Evolutionary conservation across 2,797 vertebrate species (phyloP).

Genomic region (Heteromormyrus szaboi): DNA sequence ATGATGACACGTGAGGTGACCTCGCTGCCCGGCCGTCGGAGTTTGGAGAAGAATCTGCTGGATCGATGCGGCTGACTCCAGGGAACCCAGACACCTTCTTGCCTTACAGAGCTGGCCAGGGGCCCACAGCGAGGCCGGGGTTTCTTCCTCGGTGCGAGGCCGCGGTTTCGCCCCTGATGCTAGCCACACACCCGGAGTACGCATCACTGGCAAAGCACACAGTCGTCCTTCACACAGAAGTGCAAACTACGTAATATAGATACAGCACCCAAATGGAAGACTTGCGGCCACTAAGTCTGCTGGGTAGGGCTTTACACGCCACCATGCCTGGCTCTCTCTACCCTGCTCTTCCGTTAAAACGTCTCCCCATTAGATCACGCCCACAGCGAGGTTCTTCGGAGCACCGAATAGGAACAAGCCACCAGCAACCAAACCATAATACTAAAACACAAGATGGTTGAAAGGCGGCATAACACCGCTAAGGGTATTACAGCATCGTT

Average conservation of each 20-base stretch:
- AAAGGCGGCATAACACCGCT: neutral
- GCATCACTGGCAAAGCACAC: too few species aligned
- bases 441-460: neutral
- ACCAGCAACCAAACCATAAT: neutral
- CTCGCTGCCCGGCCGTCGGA: neutral
- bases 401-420: neutral
- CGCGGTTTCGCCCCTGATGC: neutral
- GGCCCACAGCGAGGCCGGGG: neutral
- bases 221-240: neutral
- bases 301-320: neutral
- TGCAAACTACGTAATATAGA: neutral
- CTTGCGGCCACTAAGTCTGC: neutral
- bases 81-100: neutral
- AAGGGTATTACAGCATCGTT: neutral
- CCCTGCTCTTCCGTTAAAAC: neutral
- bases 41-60: neutral
- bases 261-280: neutral
- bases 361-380: neutral
- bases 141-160: too few species aligned
- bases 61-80: constrained; percentile 20
- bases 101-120: neutral
- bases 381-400: neutral
- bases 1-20: neutral
- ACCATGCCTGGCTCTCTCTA: neutral
- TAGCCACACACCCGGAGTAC: neutral